Conservation (phyloP, 2,113 vertebrate genomes). For the Aviceda subcristata region DNA sequence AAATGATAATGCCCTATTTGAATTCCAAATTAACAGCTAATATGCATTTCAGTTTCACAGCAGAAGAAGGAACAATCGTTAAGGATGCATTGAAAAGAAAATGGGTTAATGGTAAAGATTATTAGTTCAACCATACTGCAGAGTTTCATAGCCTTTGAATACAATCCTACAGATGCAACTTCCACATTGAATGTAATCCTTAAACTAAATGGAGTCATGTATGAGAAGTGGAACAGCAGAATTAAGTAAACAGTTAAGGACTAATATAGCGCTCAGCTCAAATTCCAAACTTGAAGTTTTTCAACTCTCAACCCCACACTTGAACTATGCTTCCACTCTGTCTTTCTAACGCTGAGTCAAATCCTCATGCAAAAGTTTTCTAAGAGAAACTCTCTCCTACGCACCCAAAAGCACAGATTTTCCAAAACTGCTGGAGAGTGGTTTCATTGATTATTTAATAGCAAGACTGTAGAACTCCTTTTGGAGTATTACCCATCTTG, state of each 20-base stretch:
- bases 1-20: not conserved
- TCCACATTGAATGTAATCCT: not conserved
- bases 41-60: not conserved
- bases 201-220: not conserved
- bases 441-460: not conserved
- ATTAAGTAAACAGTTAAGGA: not conserved
- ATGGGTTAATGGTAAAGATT: not conserved
- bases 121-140: not conserved
- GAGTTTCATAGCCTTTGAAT: not conserved
- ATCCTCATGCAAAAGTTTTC: not conserved
- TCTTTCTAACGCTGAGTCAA: not conserved
- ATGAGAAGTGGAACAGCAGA: not conserved
- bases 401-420: not conserved
- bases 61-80: not conserved
- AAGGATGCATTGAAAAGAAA: not conserved
- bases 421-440: not conserved
- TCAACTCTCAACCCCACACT: not conserved
- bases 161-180: not conserved
- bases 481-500: not conserved
- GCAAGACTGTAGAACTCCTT: not conserved
- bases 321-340: not conserved
- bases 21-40: slow-evolving; percentile 21
- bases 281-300: not conserved
- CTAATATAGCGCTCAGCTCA: not conserved
- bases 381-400: not conserved